Base-by-base conservation (phyloP, 1,140 invertebrate species). In the Rhagoletis zephyria region DNA sequence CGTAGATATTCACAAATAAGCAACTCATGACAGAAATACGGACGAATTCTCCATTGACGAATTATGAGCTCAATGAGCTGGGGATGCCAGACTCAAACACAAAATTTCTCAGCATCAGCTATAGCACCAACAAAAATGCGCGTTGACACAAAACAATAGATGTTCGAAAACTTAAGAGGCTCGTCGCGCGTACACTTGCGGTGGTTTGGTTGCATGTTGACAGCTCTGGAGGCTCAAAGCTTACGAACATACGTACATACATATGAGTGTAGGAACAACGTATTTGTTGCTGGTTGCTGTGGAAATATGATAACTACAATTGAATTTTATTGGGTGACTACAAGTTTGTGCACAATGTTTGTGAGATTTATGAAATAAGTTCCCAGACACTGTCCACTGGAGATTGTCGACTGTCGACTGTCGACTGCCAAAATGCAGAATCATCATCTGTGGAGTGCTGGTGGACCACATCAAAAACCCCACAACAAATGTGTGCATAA, bases 291-390 rank as follows among this genome's bases (percentile, higher is more conserved):
- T 30, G 6, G 64, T 74, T 51, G 6, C 16, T 74, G 19, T 81
- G 45, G 16, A 42, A 81, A 81, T 81, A 56, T 81, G 74, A 81
- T 81, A 81, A 56, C 45, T n/a, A 56, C 74, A 81, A 81, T 81
- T 81, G 74, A 81, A 56, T 59, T 81, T 81, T 81, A 81, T 81
- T 81, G 74, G 74, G 74, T 81, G 74, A 81, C 45, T 81, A 56
- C 74, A 81, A 56, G 74, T 81, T 81, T 63, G 12, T n/a, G 61
- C 61, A 63, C n/a, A 63, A 63, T 63, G 16, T 63, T 63, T 81
- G 48, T 81, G 48, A 56, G 74, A 81, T 81, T 81, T 81, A 42
- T 56, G 16, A 81, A 81, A 81, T 81, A 56, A 81, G 74, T 81
- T 81, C 74, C 74, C 74, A 81, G 74, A 56, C 74, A 19, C 16